phyloP scores from a whole-genome alignment of 37 sponge, comb jelly and placozoan genomes.

The Chondrosia reniformis region DNA sequence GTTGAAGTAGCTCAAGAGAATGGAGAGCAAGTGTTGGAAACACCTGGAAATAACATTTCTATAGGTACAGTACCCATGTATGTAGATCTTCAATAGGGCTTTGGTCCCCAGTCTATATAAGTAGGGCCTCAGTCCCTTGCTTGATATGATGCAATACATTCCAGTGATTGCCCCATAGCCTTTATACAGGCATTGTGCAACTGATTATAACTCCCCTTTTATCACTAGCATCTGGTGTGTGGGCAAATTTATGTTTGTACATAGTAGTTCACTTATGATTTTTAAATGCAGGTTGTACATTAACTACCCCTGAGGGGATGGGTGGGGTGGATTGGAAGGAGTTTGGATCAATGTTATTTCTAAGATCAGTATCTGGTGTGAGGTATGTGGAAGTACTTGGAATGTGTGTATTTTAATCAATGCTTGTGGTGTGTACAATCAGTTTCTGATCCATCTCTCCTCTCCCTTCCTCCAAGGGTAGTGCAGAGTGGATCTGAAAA shows the following conservation, averaged over 20 bases:
- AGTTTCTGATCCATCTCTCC: background rate
- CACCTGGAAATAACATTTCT: slow-evolving; percentile 87
- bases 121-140: background rate
- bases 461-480: slow-evolving; percentile 43
- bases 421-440: background rate
- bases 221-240: too few relatives aligned
- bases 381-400: slow-evolving; percentile 46
- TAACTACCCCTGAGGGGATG: slow-evolving; percentile 19
- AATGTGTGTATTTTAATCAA: background rate
- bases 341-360: slow-evolving; percentile 91
- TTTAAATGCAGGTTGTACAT: slow-evolving; percentile 27
- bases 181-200: too few relatives aligned
- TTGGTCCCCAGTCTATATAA: background rate
- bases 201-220: too few relatives aligned
- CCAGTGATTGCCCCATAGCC: too few relatives aligned
- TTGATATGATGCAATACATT: too few relatives aligned
- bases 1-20: slow-evolving; percentile 50
- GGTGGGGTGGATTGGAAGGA: slow-evolving; percentile 42
- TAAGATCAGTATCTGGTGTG: slow-evolving; percentile 81
- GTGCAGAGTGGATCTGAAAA: slow-evolving; percentile 58
- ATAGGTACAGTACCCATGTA: slow-evolving; percentile 54
- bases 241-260: background rate
- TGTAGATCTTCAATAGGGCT: background rate
- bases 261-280: background rate
- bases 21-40: slow-evolving; percentile 78